Evolutionary conservation across 2,888 invertebrate species (phyloP).

Genomic region (Halocaridina rubra): DNA sequence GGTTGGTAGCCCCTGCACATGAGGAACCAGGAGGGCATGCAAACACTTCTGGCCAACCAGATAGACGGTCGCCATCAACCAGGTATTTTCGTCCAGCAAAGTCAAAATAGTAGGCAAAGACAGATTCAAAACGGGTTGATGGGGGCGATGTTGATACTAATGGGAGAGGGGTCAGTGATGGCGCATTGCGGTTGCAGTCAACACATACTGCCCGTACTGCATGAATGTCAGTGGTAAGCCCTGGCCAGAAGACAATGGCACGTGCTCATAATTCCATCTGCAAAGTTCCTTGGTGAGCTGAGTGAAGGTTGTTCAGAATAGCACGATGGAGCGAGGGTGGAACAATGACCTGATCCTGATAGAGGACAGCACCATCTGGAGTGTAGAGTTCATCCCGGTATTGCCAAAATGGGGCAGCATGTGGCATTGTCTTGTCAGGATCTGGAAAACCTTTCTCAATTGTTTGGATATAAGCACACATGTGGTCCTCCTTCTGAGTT

Average conservation of each 20-base stretch:
- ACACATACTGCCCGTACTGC: neutral
- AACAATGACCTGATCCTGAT: neutral
- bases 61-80: too few relatives aligned
- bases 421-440: neutral
- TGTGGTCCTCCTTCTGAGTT: neutral
- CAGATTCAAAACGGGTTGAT: neutral
- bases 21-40: too few relatives aligned
- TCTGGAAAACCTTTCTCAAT: neutral
- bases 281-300: neutral
- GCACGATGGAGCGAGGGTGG: neutral
- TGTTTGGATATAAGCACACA: too few relatives aligned
- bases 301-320: neutral
- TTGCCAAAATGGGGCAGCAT: neutral
- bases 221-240: neutral
- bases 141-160: neutral
- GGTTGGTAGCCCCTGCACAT: too few relatives aligned
- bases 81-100: too few relatives aligned
- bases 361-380: neutral
- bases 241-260: neutral
- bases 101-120: neutral
- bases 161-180: neutral
- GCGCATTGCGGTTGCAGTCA: neutral
- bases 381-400: neutral
- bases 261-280: neutral
- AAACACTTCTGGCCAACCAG: too few relatives aligned